A percentile compares a stretch with the other conserved stretches of the same genome.
Evolutionary conservation across 1,140 invertebrate species (phyloP).

Genomic region (Philotrypesis tridentata): DNA sequence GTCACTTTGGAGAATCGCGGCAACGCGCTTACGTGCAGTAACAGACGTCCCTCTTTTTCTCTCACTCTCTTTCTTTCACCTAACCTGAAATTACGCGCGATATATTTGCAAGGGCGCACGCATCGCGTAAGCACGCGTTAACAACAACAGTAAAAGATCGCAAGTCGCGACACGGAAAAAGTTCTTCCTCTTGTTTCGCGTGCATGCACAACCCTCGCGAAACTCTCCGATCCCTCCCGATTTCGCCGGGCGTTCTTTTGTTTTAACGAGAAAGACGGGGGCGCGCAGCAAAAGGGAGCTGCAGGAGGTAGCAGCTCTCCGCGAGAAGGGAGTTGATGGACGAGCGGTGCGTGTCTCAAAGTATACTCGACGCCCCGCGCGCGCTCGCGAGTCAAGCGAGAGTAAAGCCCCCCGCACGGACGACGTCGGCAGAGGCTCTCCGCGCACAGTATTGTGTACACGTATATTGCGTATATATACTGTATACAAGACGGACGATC

Average conservation of each 20-base stretch:
- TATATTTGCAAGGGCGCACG: not conserved
- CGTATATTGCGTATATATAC: not conserved
- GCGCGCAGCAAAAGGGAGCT: not conserved
- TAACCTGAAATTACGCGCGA: slow-evolving; percentile 28
- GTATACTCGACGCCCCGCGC: slow-evolving; percentile 24
- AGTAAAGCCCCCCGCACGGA: slow-evolving; percentile 8
- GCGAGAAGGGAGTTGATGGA: not conserved
- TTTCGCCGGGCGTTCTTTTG: not conserved
- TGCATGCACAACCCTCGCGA: not conserved
- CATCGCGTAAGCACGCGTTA: not conserved
- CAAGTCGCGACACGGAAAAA: too few species aligned
- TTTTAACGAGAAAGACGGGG: not conserved
- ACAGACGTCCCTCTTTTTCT: not conserved
- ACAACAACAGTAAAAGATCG: too few species aligned
- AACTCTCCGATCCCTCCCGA: not conserved
- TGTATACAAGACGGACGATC: not conserved
- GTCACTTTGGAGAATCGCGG: slow-evolving; percentile 3
- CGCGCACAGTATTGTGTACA: not conserved
- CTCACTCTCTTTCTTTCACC: not conserved
- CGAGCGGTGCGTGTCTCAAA: not conserved
- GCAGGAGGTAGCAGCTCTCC: not conserved
- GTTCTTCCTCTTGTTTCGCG: not conserved
- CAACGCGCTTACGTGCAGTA: not conserved
- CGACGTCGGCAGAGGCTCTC: not conserved
- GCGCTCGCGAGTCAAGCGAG: slow-evolving; percentile 35